Evolutionary conservation across 2,113 vertebrate species (phyloP), one percentile per base, ranked within the genome.

Genomic region (Pangasianodon gigas): DNA sequence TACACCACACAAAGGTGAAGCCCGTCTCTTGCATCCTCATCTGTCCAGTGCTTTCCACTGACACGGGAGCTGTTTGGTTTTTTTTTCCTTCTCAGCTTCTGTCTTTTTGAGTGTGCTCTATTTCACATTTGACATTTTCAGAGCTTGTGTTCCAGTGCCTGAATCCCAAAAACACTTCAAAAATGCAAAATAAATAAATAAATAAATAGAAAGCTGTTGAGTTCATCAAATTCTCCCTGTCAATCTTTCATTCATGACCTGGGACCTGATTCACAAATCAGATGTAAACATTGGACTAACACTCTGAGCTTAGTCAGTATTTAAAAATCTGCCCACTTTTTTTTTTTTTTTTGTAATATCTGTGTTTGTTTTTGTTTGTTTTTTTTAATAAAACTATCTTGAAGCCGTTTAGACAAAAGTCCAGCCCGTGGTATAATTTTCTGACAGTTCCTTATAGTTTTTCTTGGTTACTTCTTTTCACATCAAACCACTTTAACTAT

Each of bases 201-300:
- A 3, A 67, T 37, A 71, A 32, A 67, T 37, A 13, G 32, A 41
- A 44, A 74, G 2, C 11, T 19, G 16, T 19, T 41, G 29, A 32
- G 26, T 65, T 85, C 69, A 71, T 67, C 14, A 65, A 26, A 65
- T 41, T 3, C n/a, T 51, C 44, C 26, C 32, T 71, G n/a, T 83
- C n/a, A 37, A 44, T 52, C n/a, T 60, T 19, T 77, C 21, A 0
- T 58, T 51, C 41, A n/a, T 19, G 6, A 69, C n/a, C n/a, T 29
- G 41, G 29, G 71, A 37, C 74, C 75, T 32, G 74, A 85, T 81
- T 71, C 16, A 44, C 71, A 84, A 82, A 85, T 87, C 87, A 71
- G 80, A 91, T 65, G 80, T 71, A 91, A 89, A 89, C 67, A 89
- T 77, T 80, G 87, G 41, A 16, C 13, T 24, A 13, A 21, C 21